A percentile compares a stretch with the other conserved stretches of the same genome.
phyloP scores from a whole-genome alignment of 1,140 invertebrate species.

The Brachionus manjavacas region DNA sequence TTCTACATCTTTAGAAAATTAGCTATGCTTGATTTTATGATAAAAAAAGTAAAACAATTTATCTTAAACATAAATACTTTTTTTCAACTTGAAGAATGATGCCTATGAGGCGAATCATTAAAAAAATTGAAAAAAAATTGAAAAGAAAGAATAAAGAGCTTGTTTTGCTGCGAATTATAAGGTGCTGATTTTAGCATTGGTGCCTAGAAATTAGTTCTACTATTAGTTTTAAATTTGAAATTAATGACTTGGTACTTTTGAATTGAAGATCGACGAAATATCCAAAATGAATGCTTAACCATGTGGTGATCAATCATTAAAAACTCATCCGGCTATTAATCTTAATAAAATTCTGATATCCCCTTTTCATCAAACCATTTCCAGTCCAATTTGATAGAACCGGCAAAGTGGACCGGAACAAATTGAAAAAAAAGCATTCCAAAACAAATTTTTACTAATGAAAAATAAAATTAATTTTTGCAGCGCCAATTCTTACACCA shows the following conservation, averaged over 20 bases:
- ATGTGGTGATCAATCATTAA: background rate
- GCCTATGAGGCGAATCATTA: background rate
- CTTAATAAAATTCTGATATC: background rate
- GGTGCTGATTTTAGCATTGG: background rate
- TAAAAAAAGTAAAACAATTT: background rate
- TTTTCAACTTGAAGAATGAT: background rate
- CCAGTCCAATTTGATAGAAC: background rate
- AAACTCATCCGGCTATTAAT: background rate
- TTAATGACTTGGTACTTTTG: background rate
- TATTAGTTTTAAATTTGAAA: background rate
- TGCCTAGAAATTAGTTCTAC: background rate
- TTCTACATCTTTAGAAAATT: background rate
- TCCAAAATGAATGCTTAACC: background rate
- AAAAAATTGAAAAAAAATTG: background rate
- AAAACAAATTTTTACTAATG: background rate
- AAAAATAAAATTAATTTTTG: background rate
- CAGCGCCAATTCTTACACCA: background rate
- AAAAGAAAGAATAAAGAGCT: background rate
- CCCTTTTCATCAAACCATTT: background rate
- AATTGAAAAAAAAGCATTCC: background rate
- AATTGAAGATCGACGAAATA: background rate
- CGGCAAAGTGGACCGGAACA: background rate
- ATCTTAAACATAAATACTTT: too few relatives aligned
- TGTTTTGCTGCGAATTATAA: background rate
- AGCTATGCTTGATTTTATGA: background rate